Base-by-base conservation (phyloP, 1,140 invertebrate species). In the Caenorhabditis latens region DNA sequence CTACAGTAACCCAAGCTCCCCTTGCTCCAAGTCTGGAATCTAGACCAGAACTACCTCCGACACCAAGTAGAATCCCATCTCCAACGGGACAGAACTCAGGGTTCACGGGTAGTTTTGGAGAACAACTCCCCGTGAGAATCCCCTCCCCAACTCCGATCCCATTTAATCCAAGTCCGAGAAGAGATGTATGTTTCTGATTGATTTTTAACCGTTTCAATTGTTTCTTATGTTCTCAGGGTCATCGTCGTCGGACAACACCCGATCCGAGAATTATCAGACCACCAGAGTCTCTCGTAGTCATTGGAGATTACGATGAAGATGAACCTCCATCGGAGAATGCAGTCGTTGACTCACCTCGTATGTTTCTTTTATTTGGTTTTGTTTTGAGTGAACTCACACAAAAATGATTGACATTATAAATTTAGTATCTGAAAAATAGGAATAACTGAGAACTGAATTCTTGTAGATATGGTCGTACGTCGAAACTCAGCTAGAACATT, bases 271-370 rank as follows among this genome's bases (percentile, higher is more conserved):
- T 79, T 3, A 79, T 79, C 11, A 2, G 71, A 24, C 71, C 71
- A 8, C 71, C 71, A 50, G 71, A 79, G 14, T 79, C 71, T 4
- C 9, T 79, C 4, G 71, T 79, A 7, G 71, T 79, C n/a, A 79
- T 79, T 79, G 71, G 71, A 48, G 71, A 79, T n/a, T 79, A 79
- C 53, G 71, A 79, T 79, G 71, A 79, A 50, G 71, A 79, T 53
- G 71, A 79, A 50, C 71, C 71, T 19, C 71, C 71, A 19, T 79
- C 71, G 19, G 71, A 79, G 19, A 79, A 79, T 50, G 71, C 71
- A 13, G 71, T 79, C 9, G 71, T 79, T 6, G 71, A 79, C 14
- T 79, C 71, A 11, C 71, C 71, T 4, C 71, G 71, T 79, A 50
- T n/a, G 71, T 79, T 24, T 16, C n/a, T 46, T 46, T 48, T 46